Evolutionary conservation across 2,888 invertebrate genomes (phyloP).

Genomic region (Zele albiditarsus): DNA sequence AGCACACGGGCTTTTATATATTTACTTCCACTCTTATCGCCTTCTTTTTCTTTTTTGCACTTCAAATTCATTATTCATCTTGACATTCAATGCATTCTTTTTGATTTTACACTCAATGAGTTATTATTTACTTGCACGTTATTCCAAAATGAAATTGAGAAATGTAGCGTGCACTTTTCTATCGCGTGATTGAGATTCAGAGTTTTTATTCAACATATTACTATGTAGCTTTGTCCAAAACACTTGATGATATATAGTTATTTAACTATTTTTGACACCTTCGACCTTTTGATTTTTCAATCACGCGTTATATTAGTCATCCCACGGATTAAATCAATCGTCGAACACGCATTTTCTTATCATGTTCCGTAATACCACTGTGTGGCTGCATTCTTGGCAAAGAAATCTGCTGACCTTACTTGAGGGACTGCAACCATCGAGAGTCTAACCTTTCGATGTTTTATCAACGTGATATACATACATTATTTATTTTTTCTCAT

Average conservation of each 20-base stretch:
- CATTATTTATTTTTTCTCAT: background rate
- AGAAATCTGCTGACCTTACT: slow-evolving; percentile 43
- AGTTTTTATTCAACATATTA: no score
- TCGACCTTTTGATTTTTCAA: no score
- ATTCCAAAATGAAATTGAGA: background rate
- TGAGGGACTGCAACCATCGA: slow-evolving; percentile 32
- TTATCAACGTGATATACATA: slow-evolving; percentile 35
- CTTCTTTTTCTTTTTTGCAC: background rate
- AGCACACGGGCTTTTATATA: background rate
- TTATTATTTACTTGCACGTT: background rate
- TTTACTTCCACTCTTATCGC: no score
- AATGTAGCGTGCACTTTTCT: background rate
- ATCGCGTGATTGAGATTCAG: no score
- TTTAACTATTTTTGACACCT: no score
- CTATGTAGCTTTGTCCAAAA: no score
- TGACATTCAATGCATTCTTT: background rate
- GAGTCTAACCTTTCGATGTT: slow-evolving; percentile 43
- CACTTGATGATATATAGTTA: no score
- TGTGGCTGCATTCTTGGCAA: slow-evolving; percentile 18
- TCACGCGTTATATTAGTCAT: background rate
- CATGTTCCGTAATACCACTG: background rate
- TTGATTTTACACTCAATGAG: background rate
- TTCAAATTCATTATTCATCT: background rate
- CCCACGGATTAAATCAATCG: background rate
- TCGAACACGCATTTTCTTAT: background rate